These are phyloP conservation scores for Ctenodactylus gundi DNA, from an alignment of 2,113 vertebrate species.

Conservation along the genomic window DNA sequence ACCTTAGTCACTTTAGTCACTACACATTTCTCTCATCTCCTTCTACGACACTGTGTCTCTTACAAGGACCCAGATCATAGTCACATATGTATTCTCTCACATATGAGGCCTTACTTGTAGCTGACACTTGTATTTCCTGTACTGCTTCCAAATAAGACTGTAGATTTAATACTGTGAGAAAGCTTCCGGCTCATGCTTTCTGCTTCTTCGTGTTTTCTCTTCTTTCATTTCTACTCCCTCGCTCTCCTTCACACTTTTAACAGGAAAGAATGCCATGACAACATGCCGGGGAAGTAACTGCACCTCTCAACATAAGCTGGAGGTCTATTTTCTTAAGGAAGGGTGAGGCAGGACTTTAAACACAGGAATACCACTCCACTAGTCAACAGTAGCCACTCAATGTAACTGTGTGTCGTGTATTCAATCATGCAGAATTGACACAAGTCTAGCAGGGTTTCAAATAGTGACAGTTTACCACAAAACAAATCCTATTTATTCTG, in stretches of 20 bases:
- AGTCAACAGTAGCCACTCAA: slow-evolving; percentile 72
- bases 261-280: neutral
- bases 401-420: slow-evolving; percentile 70
- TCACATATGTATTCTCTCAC: neutral
- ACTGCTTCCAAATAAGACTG: neutral
- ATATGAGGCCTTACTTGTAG: neutral
- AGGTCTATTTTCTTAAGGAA: neutral
- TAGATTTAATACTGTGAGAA: neutral
- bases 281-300: neutral
- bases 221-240: neutral
- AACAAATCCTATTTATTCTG: slow-evolving; percentile 81
- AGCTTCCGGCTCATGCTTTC: neutral
- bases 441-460: slow-evolving; percentile 82
- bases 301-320: neutral
- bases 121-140: neutral
- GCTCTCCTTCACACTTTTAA: neutral
- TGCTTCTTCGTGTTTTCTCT: neutral
- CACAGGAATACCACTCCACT: slow-evolving; percentile 21
- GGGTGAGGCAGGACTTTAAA: slow-evolving; percentile 7
- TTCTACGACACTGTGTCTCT: neutral
- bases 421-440: slow-evolving; percentile 68
- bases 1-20: neutral
- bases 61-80: neutral
- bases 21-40: neutral
- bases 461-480: slow-evolving; percentile 79